Percentiles rank a stretch among this genome's conserved stretches.
phyloP scores from a whole-genome alignment of 2,797 vertebrate species.

The Tadarida brasiliensis region DNA sequence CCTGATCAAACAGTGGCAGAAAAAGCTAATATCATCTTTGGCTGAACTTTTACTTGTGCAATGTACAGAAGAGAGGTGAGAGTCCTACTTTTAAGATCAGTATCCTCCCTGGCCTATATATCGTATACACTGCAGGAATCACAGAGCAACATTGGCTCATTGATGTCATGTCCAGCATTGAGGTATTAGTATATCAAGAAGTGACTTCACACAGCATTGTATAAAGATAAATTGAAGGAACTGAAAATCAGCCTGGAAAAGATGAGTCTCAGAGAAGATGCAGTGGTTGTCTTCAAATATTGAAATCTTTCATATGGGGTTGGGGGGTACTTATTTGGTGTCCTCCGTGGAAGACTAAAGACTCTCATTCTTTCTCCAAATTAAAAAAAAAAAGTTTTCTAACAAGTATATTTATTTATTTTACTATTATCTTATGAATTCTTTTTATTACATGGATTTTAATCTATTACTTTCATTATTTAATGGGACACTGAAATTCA shows the following conservation, averaged over 20 bases:
- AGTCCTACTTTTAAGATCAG: neutral
- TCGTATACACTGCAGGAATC: neutral
- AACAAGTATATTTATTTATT: neutral
- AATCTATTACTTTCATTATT: neutral
- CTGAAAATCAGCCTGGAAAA: neutral
- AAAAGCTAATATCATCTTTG: neutral
- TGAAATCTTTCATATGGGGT: neutral
- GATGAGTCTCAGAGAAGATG: neutral
- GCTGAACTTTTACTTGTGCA: neutral
- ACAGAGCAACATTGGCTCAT: neutral
- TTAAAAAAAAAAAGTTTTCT: neutral
- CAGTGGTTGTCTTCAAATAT: neutral
- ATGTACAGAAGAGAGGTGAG: neutral
- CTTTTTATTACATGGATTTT: neutral
- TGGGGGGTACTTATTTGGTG: neutral
- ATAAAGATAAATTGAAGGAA: neutral
- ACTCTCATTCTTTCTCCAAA: neutral
- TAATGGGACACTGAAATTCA: neutral
- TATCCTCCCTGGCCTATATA: neutral
- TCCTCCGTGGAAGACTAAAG: neutral
- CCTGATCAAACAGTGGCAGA: neutral
- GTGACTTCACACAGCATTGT: neutral
- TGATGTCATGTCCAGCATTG: neutral
- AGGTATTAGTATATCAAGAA: neutral
- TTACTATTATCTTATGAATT: neutral